phyloP scores from a whole-genome alignment of 35 echinoderm and acorn worm species.

The Holothuria glaberrima region DNA sequence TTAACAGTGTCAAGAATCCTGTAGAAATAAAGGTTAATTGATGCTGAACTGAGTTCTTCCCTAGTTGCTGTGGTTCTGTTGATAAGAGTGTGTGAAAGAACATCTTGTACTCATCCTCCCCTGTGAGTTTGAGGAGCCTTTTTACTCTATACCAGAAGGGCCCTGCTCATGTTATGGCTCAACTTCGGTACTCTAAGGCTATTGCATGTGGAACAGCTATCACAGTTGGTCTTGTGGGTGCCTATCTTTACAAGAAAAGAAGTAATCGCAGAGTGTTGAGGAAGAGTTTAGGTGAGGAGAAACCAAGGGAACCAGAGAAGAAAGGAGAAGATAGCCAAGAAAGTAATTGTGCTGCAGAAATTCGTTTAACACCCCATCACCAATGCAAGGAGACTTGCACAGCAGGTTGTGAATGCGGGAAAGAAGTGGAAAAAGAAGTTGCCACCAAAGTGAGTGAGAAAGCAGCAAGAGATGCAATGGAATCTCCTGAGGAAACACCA shows the following conservation, averaged over 20 bases:
- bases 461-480: background rate
- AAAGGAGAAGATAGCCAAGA: background rate
- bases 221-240: slow-evolving; percentile 65
- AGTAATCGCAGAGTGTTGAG: background rate
- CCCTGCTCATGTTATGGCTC: slow-evolving; percentile 74
- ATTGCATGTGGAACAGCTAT: slow-evolving; percentile 82
- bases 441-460: background rate
- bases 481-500: too few relatives aligned
- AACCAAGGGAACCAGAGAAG: background rate
- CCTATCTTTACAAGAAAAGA: slow-evolving; percentile 77
- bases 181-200: slow-evolving; percentile 84
- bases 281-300: slow-evolving; percentile 23
- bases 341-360: background rate
- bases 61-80: too few relatives aligned
- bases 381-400: slow-evolving; percentile 50
- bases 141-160: slow-evolving; percentile 3
- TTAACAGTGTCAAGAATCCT: background rate
- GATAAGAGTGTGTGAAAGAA: background rate
- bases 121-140: background rate
- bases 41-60: too few relatives aligned
- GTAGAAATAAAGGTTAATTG: too few relatives aligned
- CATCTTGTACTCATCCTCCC: too few relatives aligned
- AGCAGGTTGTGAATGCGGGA: slow-evolving; percentile 34
- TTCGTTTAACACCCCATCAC: slow-evolving; percentile 13
- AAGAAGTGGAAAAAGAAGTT: background rate